phyloP scores from a whole-genome alignment of 2,797 vertebrate genomes.

The Mastacembelus armatus region DNA sequence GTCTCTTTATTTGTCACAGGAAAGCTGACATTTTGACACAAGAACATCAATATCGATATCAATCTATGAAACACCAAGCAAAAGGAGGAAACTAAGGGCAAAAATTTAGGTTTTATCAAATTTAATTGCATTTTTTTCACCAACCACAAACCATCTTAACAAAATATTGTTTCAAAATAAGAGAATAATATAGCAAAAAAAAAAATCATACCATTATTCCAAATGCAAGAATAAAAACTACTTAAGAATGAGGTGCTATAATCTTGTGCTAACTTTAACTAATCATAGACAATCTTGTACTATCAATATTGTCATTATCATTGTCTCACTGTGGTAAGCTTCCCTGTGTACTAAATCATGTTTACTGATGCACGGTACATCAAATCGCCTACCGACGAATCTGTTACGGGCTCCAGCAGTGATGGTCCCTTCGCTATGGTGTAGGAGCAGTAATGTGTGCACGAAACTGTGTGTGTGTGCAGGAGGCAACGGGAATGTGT shows the following conservation, averaged over 20 bases:
- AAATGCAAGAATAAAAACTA: conserved; percentile 23
- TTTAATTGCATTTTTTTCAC: background rate
- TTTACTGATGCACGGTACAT: conserved; percentile 52
- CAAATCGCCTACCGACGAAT: conserved; percentile 56
- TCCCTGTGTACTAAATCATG: conserved; percentile 53
- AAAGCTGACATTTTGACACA: background rate
- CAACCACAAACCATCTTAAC: background rate
- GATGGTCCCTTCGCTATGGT: conserved; percentile 5
- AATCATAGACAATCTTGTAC: conserved; percentile 27
- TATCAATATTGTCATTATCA: conserved; percentile 36
- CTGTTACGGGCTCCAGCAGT: conserved; percentile 57
- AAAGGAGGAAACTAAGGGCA: background rate
- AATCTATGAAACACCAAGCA: background rate
- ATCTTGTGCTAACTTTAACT: conserved; percentile 47
- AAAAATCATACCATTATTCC: background rate
- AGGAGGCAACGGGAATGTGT: conserved; percentile 5
- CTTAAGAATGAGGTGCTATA: conserved; percentile 33
- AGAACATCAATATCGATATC: background rate
- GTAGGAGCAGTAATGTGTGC: conserved; percentile 5
- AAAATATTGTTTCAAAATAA: background rate
- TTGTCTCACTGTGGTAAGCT: conserved; percentile 29
- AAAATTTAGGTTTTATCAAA: background rate
- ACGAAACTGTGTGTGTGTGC: background rate
- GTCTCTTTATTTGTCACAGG: background rate
- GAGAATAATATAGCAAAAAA: background rate